Conservation (phyloP, 2,113 vertebrate genomes). For the Sphyrna mokarran region DNA sequence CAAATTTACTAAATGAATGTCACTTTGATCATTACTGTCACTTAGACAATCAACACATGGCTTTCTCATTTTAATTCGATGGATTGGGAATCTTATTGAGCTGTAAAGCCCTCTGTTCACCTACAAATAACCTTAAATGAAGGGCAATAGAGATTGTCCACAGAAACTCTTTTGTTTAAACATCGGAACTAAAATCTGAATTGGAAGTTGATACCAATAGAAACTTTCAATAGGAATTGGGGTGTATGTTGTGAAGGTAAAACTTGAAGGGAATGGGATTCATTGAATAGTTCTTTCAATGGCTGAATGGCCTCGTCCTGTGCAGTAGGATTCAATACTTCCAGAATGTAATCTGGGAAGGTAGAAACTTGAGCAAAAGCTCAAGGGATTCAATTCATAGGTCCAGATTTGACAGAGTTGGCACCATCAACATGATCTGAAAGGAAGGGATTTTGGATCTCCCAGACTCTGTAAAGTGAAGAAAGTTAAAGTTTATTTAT, state of each 20-base stretch:
- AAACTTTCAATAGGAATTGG: background rate
- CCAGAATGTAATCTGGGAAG: background rate
- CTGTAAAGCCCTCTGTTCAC: too few species aligned
- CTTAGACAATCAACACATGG: background rate
- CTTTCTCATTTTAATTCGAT: too few species aligned
- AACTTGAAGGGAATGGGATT: background rate
- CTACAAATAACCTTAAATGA: too few species aligned
- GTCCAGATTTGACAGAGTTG: background rate
- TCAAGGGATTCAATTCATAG: background rate
- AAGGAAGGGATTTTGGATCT: background rate
- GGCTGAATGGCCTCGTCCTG: background rate
- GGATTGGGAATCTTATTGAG: too few species aligned
- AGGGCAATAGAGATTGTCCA: too few species aligned
- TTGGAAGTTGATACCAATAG: background rate
- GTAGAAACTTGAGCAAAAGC: background rate
- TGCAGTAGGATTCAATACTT: background rate
- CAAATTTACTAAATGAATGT: background rate
- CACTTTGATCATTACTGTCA: background rate
- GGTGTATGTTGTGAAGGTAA: background rate
- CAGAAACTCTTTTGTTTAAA: background rate
- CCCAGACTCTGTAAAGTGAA: background rate
- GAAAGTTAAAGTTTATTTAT: too few species aligned
- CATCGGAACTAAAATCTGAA: background rate
- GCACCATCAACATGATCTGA: background rate
- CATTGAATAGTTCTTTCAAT: background rate